Conservation (phyloP, 1,140 invertebrate genomes). For the Coelopa frigida region DNA sequence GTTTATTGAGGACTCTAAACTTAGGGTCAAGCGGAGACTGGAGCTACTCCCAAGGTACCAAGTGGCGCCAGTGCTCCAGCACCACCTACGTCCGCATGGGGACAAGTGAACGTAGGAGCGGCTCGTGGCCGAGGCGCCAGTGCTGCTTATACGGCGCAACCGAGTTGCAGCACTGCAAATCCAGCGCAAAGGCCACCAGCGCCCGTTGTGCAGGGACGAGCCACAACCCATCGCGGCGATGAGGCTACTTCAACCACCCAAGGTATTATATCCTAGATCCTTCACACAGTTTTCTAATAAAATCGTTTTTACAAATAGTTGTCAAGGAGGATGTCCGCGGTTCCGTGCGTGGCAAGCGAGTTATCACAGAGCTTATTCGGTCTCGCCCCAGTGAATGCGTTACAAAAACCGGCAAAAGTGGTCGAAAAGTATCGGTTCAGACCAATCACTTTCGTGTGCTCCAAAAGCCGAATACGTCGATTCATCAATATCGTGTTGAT, state of each 20-base stretch:
- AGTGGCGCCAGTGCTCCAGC: background rate
- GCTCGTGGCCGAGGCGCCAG: conserved; percentile 5
- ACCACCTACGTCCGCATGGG: conserved; percentile 7
- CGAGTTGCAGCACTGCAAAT: conserved; percentile 7
- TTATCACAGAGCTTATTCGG: conserved; percentile 25
- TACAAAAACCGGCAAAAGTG: conserved; percentile 22
- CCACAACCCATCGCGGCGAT: conserved; percentile 9
- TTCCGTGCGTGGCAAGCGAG: conserved; percentile 26
- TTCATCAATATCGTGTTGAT: conserved; percentile 78
- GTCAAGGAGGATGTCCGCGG: conserved; percentile 21
- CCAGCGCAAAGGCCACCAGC: conserved; percentile 6
- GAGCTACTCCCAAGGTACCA: no score
- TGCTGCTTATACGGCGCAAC: background rate
- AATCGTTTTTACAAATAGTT: background rate
- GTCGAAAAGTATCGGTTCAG: conserved; percentile 40
- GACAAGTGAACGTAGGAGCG: conserved; percentile 2
- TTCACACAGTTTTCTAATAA: background rate
- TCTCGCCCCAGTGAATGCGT: conserved; percentile 22
- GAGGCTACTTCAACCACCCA: background rate
- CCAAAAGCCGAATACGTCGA: conserved; percentile 60
- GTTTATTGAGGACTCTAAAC: no score
- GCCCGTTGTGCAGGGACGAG: conserved; percentile 9
- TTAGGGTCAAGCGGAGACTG: no score
- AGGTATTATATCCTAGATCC: background rate
- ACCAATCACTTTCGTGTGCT: conserved; percentile 72